Percentiles rank a stretch among this genome's conserved stretches.
Conservation (phyloP, 64 coral and sea anemone genomes). For the Actinia equina region DNA sequence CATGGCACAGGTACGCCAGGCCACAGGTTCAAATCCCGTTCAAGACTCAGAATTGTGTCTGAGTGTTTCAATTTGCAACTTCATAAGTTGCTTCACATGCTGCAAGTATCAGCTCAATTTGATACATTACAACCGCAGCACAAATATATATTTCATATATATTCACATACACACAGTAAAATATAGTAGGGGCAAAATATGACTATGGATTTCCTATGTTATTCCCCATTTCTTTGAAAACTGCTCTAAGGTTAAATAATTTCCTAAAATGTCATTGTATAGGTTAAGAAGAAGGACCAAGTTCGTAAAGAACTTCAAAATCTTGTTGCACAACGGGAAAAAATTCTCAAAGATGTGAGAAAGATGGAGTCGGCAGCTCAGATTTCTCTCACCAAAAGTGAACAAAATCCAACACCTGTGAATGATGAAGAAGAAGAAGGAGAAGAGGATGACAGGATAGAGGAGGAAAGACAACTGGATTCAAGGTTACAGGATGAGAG, state of each 20-base stretch:
- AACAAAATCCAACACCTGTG: neutral
- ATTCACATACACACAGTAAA: too few relatives aligned
- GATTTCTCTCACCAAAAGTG: neutral
- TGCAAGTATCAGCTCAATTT: too few relatives aligned
- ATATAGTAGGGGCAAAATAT: too few relatives aligned
- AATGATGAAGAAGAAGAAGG: conserved; percentile 14
- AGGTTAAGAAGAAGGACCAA: conserved; percentile 58
- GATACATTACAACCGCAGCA: too few relatives aligned
- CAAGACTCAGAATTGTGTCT: too few relatives aligned
- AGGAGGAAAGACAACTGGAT: neutral
- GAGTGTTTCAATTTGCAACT: too few relatives aligned
- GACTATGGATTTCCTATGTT: too few relatives aligned
- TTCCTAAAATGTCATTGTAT: neutral
- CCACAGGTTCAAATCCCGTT: too few relatives aligned
- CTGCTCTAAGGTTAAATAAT: neutral
- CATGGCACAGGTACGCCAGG: too few relatives aligned
- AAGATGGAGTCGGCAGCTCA: conserved; percentile 22
- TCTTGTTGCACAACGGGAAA: conserved; percentile 44
- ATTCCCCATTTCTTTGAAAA: too few relatives aligned
- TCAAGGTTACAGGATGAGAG: neutral
- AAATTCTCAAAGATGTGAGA: conserved; percentile 28
- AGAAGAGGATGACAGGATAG: neutral
- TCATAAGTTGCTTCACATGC: too few relatives aligned
- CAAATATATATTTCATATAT: too few relatives aligned
- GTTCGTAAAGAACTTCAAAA: conserved; percentile 56